These are phyloP conservation scores for Meda fulgida DNA, from an alignment of 2,797 vertebrate genomes.

Conservation along the genomic window DNA sequence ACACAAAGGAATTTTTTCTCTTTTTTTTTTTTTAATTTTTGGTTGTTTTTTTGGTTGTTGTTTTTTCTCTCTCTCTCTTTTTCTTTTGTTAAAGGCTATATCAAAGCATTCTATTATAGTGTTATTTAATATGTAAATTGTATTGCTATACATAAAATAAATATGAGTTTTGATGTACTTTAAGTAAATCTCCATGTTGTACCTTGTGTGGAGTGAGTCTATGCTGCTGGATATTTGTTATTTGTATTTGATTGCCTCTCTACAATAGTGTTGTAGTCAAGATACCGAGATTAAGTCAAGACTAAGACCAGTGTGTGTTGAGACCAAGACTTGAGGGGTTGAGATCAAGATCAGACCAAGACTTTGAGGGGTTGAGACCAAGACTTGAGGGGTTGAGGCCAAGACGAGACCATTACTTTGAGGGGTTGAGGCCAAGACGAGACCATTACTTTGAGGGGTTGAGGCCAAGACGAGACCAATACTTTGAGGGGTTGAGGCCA, in stretches of 20 bases:
- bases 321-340: too few species aligned
- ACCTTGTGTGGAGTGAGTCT: conserved; percentile 37
- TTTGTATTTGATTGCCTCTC: background rate
- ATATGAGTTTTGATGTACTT: conserved; percentile 98
- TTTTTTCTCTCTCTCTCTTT: conserved; percentile 83
- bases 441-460: too few species aligned
- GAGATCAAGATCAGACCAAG: too few species aligned
- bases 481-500: too few species aligned
- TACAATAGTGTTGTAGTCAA: background rate
- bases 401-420: too few species aligned
- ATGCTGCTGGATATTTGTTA: background rate
- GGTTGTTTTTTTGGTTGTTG: conserved; percentile 68
- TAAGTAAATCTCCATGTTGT: conserved; percentile 67
- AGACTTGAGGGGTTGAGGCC: too few species aligned
- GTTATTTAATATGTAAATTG: conserved; percentile 99
- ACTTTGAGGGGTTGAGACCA: too few species aligned
- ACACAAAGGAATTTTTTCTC: conserved; percentile 73
- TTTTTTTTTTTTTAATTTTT: conserved; percentile 77
- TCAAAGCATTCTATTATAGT: conserved; percentile 97
- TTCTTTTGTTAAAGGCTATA: conserved; percentile 92
- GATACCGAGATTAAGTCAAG: background rate
- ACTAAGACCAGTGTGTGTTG: too few species aligned
- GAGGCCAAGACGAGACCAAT: too few species aligned
- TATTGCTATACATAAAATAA: conserved; percentile 99
- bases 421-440: too few species aligned